Base-by-base conservation (phyloP, 2,113 vertebrate species). In the Laticauda colubrina region DNA sequence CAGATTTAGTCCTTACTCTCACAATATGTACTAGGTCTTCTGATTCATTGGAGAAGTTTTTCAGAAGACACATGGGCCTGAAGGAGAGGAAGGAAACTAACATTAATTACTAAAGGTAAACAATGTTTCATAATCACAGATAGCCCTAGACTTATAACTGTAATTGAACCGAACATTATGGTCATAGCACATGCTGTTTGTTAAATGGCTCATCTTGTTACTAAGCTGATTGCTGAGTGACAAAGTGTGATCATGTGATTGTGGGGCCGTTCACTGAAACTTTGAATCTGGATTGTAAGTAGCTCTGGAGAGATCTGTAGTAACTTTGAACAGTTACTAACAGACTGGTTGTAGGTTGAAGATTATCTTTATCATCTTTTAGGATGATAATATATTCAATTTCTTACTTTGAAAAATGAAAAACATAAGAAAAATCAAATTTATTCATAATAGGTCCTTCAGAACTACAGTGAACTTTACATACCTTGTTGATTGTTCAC, bases 401-500 rank as follows among this genome's bases (percentile, higher is more conserved):
- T 64, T 21, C 23, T 88, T 45, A 2, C 61, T 56, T 26, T 90
- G 86, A 81, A 89, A 87, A 93, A 89, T 57, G 11, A 5, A 8
- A 55, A 26, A 94, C 12, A 53, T 20, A 4, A 81, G 29, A 43
- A 90, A 94, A 39, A 0, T 48, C 48, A 89, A 91, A 39, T 11
- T 14, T 21, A 43, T 29, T 24, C 43, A 53, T 48, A 90, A 91
- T 51, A 94, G 7, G 5, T 29, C n/a, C 89, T 92, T 56, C 92
- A 93, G 92, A 91, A 91, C 7, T 92, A 91, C 88, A 2, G 87
- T 0, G 93, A 4, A 89, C 7, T 4, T 95, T 23, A 93, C 93
- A 91, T 98, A 99, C 99, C 99, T 99, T 97, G 98, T 97, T 96
- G 97, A 94, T 48, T 96, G 91, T 94, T 97, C 97, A 93, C 96